phyloP scores from a whole-genome alignment of 2,797 vertebrate genomes.

The Sebastes taczanowskii region DNA sequence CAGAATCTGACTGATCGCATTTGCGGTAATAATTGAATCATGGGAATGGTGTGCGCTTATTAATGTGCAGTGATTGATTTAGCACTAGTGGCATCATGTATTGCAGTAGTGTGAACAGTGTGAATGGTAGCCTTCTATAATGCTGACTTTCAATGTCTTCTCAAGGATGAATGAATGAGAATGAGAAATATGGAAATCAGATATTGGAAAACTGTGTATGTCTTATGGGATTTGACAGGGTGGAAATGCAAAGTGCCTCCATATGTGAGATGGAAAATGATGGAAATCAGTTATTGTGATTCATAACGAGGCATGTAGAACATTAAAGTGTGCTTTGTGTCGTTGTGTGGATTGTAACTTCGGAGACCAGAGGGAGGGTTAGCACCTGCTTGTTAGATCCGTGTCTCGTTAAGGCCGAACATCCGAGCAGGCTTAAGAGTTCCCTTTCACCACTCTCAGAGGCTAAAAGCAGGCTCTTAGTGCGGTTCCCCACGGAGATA shows the following conservation, averaged over 20 bases:
- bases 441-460: not conserved
- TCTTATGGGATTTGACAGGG: constrained; percentile 3
- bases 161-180: constrained; percentile 4
- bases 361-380: not conserved
- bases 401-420: constrained; percentile 14
- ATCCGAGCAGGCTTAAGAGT: constrained; percentile 14
- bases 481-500: constrained; percentile 38
- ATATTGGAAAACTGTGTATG: not conserved
- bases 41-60: not conserved
- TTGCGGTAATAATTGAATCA: not conserved
- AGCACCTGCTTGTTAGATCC: not conserved
- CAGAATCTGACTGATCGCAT: not conserved
- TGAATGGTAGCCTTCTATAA: not conserved
- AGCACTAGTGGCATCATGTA: not conserved
- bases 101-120: not conserved
- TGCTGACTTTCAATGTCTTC: constrained; percentile 14
- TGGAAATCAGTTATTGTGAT: constrained; percentile 19
- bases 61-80: not conserved
- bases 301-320: not conserved
- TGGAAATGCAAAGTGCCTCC: constrained; percentile 5
- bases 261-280: constrained; percentile 1
- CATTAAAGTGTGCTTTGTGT: not conserved
- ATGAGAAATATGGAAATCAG: constrained; percentile 32
- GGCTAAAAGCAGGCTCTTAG: constrained; percentile 35
- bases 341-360: not conserved